These are phyloP conservation scores for Ardeotis arabs DNA, from an alignment of 2,113 vertebrate species.

Conservation along the genomic window DNA sequence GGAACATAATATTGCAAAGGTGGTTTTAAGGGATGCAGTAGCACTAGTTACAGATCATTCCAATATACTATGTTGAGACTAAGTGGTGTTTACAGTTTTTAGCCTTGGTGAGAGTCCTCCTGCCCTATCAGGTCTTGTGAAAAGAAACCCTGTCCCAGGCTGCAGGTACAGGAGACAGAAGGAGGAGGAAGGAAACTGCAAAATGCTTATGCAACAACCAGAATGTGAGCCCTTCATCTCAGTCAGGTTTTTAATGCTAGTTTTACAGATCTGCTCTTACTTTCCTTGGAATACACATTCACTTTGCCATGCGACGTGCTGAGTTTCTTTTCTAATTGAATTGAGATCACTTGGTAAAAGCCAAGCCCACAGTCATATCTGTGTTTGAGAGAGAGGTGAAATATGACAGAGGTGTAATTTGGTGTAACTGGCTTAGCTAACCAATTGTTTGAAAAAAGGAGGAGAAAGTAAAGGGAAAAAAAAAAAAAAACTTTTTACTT, in stretches of 20 bases:
- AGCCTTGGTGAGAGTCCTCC: background rate
- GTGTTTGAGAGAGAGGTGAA: background rate
- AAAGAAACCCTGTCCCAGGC: background rate
- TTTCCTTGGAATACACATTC: background rate
- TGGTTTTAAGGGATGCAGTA: background rate
- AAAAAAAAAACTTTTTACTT: background rate
- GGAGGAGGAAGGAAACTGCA: background rate
- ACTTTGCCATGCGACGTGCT: accelerated
- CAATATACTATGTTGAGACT: background rate
- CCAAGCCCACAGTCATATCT: background rate
- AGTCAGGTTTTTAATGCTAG: background rate
- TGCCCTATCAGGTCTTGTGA: background rate
- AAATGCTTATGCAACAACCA: background rate
- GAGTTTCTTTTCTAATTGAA: background rate
- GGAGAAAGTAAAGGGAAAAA: background rate
- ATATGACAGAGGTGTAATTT: background rate
- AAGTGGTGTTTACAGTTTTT: background rate
- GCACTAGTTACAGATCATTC: background rate
- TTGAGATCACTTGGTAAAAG: background rate
- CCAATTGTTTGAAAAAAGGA: background rate
- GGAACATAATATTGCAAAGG: background rate
- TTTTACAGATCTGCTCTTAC: background rate
- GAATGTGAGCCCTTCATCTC: background rate
- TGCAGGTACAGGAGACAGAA: background rate
- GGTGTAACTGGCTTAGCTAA: background rate